Base-by-base conservation (phyloP, 2,797 vertebrate genomes). In the Oreonectes daqikongensis region DNA sequence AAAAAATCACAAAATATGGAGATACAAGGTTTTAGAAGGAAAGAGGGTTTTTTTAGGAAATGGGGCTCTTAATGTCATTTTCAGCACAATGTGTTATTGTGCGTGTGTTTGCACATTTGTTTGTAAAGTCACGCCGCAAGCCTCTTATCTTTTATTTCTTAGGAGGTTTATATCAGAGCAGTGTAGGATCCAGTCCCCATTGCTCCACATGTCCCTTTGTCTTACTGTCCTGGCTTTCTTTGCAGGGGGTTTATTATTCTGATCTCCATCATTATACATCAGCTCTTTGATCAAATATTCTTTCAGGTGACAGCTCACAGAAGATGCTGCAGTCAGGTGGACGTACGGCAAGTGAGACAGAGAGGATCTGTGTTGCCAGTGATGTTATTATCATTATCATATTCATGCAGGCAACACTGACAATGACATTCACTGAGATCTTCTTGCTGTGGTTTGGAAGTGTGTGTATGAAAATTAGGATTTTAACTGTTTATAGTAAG, bases 221-320 rank as follows among this genome's bases (percentile, higher is more conserved):
- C 40, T 60, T 57, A 59, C 20, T 67, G 38, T 48, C 26, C 50
- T 52, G 61, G 55, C 8, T 42, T 50, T 50, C 55, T 52, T 69
- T 60, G 30, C 22, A 53, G 59, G 40, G 42, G 67, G 8, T 69
- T 32, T 18, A 52, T 52, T 20, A 53, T 35, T 35, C 30, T 30
- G 32, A 14, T 69, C 28, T 53, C 48, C 28, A 14, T 70, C 20
- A 61, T 35, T 61, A 20, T 9, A 24, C 35, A 8, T 12, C 30
- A 73, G 17, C 32, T 32, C 74, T 84, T 81, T 82, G 77, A 84
- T 85, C 70, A 80, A 81, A 84, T 78, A 80, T 84, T 82, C 38
- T 78, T 81, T 60, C 20, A 74, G 65, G 66, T 69, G 52, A 72
- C 38, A 40, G 40, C 60, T 8, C 53, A 76, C 15, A 52, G 17